These are phyloP conservation scores for Steatocranus sp. DNA, from an alignment of 2,797 vertebrate species.

Conservation along the genomic window DNA sequence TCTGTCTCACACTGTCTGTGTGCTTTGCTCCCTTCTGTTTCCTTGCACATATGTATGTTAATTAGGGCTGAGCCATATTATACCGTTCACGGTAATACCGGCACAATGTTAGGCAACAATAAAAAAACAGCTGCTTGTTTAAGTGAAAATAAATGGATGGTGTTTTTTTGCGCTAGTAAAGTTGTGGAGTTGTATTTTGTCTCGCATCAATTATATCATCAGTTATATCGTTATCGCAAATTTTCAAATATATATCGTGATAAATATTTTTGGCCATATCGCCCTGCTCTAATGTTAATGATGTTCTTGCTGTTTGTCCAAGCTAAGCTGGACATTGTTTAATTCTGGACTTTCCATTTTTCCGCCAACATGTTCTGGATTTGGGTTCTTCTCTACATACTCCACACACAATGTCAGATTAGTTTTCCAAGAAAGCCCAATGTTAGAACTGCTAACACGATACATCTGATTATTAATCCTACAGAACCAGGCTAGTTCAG, in stretches of 20 bases:
- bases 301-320: not conserved
- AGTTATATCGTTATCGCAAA: rapidly evolving
- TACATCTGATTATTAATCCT: rapidly evolving
- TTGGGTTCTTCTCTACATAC: not conserved
- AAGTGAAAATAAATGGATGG: not conserved
- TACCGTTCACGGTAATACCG: rapidly evolving
- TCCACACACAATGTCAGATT: not conserved
- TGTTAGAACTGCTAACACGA: rapidly evolving
- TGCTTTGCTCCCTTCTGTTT: not conserved
- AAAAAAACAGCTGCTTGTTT: no score
- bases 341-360: not conserved
- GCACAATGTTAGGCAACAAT: rapidly evolving
- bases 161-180: rapidly evolving
- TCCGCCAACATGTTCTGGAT: not conserved
- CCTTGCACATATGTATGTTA: not conserved
- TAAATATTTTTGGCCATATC: no score
- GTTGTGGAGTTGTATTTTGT: rapidly evolving
- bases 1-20: not conserved
- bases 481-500: rapidly evolving
- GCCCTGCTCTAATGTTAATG: not conserved
- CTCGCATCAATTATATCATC: rapidly evolving
- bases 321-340: not conserved
- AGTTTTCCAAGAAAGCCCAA: not conserved
- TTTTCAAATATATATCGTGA: not conserved
- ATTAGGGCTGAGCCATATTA: not conserved